Evolutionary conservation across 2,113 vertebrate genomes (phyloP), one percentile per base, ranked within the genome.

Genomic region (Colaptes auratus): DNA sequence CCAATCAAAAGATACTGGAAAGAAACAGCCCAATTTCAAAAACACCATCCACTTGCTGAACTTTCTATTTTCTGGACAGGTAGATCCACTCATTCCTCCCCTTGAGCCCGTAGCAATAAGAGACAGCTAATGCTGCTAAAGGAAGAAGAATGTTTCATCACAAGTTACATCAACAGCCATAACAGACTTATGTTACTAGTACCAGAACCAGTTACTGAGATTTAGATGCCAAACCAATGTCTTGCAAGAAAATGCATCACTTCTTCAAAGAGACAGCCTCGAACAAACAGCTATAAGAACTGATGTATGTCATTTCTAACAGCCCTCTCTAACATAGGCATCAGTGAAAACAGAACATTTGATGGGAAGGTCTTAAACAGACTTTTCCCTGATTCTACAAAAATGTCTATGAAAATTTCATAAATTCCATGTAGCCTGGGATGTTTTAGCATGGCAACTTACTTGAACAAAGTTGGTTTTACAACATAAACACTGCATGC

Each of bases 101-200:
- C 39, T 23, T 58, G 12, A 89, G 30, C 19, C 82, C 59, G 64
- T 96, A 94, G 96, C 89, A 80, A 4, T 27, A 94, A 73, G 72
- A 94, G 93, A 96, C 95, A 96, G 95, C 92, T 77, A 87, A 89
- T 46, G 75, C 72, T 96, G 92, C 88, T 80, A 89, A 89, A 86
- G 85, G 75, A 95, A 91, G 67, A 89, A 87, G 58, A 87, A 76
- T 2, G 44, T 36, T 95, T 96, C 95, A 89, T 3, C 33, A 80
- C 67, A 82, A 90, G 86, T 96, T 94, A 96, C 60, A 83, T 96
- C 95, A 95, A 82, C 89, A 96, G 92, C 90, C 84, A 0, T 52
- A 91, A 88, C 46, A 90, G 79, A 93, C 96, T 96, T 96, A 95
- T 96, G 95, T 56, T 96, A 92, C 90, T 92, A 96, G 90, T 91